Percentiles rank a stretch among this genome's conserved stretches.
Conservation (phyloP, 2,888 invertebrate species). For the Drosophila mettleri region DNA sequence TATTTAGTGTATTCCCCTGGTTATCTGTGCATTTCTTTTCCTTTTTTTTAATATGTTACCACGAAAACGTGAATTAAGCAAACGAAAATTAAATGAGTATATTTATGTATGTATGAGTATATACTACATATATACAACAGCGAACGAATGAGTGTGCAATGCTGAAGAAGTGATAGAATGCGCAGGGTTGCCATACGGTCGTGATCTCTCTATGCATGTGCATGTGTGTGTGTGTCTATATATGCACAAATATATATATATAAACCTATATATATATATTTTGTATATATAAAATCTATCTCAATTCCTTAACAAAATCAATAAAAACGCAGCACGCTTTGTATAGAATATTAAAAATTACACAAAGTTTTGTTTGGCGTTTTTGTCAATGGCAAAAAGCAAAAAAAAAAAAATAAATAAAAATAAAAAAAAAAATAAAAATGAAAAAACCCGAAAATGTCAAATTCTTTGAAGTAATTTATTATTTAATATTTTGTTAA, state of each 20-base stretch:
- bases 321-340: slow-evolving; percentile 66
- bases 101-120: slow-evolving; percentile 15
- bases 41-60: slow-evolving; percentile 61
- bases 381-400: slow-evolving; percentile 53
- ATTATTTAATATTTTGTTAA: slow-evolving; percentile 39
- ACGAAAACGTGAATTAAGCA: slow-evolving; percentile 69
- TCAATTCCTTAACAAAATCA: slow-evolving; percentile 62
- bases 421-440: slow-evolving; percentile 23
- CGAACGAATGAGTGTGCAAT: slow-evolving; percentile 79
- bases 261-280: slow-evolving; percentile 23
- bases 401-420: too few species aligned
- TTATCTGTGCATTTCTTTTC: slow-evolving; percentile 31
- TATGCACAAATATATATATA: slow-evolving; percentile 36
- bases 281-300: slow-evolving; percentile 44
- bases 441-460: slow-evolving; percentile 53
- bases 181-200: slow-evolving; percentile 68
- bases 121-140: slow-evolving; percentile 51
- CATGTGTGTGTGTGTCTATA: slow-evolving; percentile 36
- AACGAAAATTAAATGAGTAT: slow-evolving; percentile 73
- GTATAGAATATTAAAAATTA: slow-evolving; percentile 37
- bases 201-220: slow-evolving; percentile 47
- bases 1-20: slow-evolving; percentile 22
- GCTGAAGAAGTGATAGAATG: slow-evolving; percentile 78
- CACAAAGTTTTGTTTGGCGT: slow-evolving; percentile 36
- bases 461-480: slow-evolving; percentile 58